These are phyloP conservation scores for Wiebesia pumilae DNA, from an alignment of 1,140 invertebrate genomes.

Conservation along the genomic window DNA sequence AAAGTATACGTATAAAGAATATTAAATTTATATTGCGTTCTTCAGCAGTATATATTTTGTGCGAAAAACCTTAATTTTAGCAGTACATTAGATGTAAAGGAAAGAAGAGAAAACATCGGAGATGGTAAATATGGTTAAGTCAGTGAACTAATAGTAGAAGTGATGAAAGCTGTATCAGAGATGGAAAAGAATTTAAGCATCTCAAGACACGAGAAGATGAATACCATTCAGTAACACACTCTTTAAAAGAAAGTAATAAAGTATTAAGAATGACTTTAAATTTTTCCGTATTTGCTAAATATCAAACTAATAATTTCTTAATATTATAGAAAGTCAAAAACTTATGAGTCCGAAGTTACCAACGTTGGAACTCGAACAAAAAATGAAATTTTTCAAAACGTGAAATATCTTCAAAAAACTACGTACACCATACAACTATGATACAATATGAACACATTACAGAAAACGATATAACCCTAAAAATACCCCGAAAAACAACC, in stretches of 20 bases:
- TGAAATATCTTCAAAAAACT: too few species aligned
- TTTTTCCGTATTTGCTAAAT: neutral
- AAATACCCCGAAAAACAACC: too few species aligned
- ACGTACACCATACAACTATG: too few species aligned
- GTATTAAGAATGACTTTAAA: neutral
- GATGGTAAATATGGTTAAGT: neutral
- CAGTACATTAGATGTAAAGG: neutral
- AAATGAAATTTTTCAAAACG: too few species aligned
- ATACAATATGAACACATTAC: too few species aligned
- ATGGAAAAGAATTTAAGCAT: neutral
- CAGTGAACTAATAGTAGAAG: neutral
- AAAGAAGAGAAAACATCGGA: neutral
- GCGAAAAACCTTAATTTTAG: conserved; percentile 40
- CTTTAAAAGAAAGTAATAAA: neutral
- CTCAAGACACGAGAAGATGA: neutral
- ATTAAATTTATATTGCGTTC: neutral
- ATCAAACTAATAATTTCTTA: neutral
- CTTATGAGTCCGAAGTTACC: too few species aligned
- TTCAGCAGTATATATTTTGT: neutral
- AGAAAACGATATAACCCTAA: too few species aligned
- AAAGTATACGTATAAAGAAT: neutral
- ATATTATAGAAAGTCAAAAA: too few species aligned
- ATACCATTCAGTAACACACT: neutral
- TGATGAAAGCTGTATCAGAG: neutral
- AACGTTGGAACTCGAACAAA: too few species aligned